Base-by-base conservation (phyloP, 2,797 vertebrate genomes). In the Enteromius paludinosus region DNA sequence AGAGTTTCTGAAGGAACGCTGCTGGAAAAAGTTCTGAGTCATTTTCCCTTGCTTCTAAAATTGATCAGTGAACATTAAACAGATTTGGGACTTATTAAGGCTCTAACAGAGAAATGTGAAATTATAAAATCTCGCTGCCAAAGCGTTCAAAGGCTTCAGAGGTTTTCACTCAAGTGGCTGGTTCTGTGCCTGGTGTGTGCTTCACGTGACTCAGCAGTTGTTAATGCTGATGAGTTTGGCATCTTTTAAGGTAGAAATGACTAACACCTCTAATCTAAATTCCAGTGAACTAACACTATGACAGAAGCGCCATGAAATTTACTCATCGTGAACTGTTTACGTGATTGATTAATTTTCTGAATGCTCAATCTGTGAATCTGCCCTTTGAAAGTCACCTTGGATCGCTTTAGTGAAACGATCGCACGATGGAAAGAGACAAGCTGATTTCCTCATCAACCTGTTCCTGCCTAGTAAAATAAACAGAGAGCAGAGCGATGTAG, bases 281-380 rank as follows among this genome's bases (percentile, higher is more conserved):
- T 80, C 71, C 65, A 66, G 43, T 23, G 33, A 77, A 62, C 71
- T 14, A 41, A 79, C 38, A 30, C 38, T 7, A 78, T 78, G 79
- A 84, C 33, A 87, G 76, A 61, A 77, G 74, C 45, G 52, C 28
- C 75, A 76, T 78, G 71, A 88, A 75, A 82, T 85, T 25, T 66
- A 33, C 66, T 85, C 68, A 84, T 62, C 77, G 81, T 62, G 66
- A 86, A 79, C 78, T 85, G 78, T 86, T 87, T 84, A 43, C 35
- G 69, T 49, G 71, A 56, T 64, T 54, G 71, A 52, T 78, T 30
- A 70, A 71, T 61, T 56, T 73, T 66, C 72, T 28, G 47, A 72
- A 68, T 64, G 73, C 68, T 52, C 28, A 62, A 62, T 74, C 78
- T 78, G 47, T 33, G 80, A 82, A 79, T 74, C 78, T 80, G 23